Evolutionary conservation across 2,113 vertebrate species (phyloP).

Genomic region (Sphyrna mokarran): DNA sequence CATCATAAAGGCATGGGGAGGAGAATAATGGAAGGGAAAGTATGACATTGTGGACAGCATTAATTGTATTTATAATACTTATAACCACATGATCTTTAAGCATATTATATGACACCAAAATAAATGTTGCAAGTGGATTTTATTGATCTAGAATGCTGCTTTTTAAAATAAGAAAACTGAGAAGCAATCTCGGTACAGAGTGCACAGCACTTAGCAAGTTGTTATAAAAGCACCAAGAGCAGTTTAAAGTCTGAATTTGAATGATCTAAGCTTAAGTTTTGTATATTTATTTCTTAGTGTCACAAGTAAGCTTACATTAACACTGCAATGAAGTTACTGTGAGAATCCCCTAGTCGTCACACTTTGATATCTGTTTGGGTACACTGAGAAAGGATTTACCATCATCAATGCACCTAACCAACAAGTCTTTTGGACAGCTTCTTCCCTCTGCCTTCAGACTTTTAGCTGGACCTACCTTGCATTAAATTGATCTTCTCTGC

Average conservation of each 20-base stretch:
- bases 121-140: not conserved
- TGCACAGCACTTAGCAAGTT: not conserved
- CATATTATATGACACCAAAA: not conserved
- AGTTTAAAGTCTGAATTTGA: not conserved
- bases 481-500: too few relatives aligned
- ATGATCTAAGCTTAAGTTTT: not conserved
- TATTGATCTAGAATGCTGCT: not conserved
- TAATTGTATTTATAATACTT: not conserved
- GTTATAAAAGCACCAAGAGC: not conserved
- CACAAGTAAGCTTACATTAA: too few relatives aligned
- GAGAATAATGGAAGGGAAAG: not conserved
- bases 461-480: too few relatives aligned
- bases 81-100: not conserved
- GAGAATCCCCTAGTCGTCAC: too few relatives aligned
- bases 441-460: too few relatives aligned
- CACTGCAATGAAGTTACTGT: too few relatives aligned
- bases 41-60: not conserved
- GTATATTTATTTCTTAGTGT: too few relatives aligned
- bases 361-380: too few relatives aligned
- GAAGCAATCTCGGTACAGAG: not conserved
- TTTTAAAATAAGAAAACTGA: not conserved
- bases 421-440: too few relatives aligned
- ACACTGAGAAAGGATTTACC: too few relatives aligned
- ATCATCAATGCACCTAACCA: too few relatives aligned
- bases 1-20: not conserved